These are phyloP conservation scores for Idaea biselata DNA, from an alignment of 2,888 invertebrate genomes.

Conservation along the genomic window DNA sequence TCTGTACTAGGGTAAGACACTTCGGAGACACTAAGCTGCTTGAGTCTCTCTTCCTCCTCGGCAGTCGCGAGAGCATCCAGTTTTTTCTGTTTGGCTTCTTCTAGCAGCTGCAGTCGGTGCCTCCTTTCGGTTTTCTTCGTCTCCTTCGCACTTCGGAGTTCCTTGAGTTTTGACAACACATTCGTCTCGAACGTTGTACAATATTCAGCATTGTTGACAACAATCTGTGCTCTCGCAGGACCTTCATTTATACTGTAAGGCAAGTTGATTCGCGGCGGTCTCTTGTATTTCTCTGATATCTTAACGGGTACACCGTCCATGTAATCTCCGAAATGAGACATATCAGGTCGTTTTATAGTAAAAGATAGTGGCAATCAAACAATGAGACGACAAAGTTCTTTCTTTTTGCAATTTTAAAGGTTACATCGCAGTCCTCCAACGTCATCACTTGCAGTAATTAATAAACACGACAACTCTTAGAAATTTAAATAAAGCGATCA, in stretches of 20 bases:
- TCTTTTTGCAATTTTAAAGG: constrained; percentile 71
- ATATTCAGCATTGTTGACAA: constrained; percentile 75
- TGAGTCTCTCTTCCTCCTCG: constrained; percentile 74
- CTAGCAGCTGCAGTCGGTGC: constrained; percentile 80
- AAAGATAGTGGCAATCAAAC: constrained; percentile 56
- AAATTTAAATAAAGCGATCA: constrained; percentile 11
- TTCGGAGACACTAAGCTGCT: constrained; percentile 79
- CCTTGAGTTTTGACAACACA: constrained; percentile 85
- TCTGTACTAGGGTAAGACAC: constrained; percentile 83
- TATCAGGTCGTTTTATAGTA: constrained; percentile 52
- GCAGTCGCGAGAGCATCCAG: constrained; percentile 74
- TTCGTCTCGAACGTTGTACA: constrained; percentile 86
- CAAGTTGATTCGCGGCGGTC: constrained; percentile 83
- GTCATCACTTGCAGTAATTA: constrained; percentile 60
- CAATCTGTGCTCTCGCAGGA: constrained; percentile 58
- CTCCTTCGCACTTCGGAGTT: constrained; percentile 85
- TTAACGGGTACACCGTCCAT: constrained; percentile 94
- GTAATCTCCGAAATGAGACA: constrained; percentile 80
- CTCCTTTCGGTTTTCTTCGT: constrained; percentile 82
- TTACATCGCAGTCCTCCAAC: constrained; percentile 71
- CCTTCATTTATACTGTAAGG: constrained; percentile 69
- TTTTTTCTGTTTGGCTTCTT: constrained; percentile 78
- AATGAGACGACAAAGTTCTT: constrained; percentile 72
- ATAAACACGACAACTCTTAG: constrained; percentile 21
- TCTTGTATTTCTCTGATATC: constrained; percentile 92